Evolutionary conservation across 2,888 invertebrate species (phyloP), one percentile per base, ranked within the genome.

Genomic region (Plemyria rubiginata): DNA sequence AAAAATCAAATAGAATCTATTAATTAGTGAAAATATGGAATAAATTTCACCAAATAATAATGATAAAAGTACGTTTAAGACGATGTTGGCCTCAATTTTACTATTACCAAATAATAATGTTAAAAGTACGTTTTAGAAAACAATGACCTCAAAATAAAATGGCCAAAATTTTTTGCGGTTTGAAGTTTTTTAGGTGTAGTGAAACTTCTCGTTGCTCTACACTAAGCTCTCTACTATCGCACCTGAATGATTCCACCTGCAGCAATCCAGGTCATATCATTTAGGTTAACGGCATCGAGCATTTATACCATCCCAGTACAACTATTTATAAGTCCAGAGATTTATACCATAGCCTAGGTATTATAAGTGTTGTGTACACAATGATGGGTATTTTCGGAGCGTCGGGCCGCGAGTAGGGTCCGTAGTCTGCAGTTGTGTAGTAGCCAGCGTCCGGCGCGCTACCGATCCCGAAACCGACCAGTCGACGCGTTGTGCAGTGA

Each of bases 291-390:
- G 72, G 76, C 75, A 73, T 63, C 56, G 66, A 74, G 71, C 74
- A 75, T 74, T 76, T 73, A 76, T 74, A 72, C 73, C 77, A 71
- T 73, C 71, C 66, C 67, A 72, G 74, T 72, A 66, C 70, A 71
- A 71, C 80, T 82, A 90, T 88, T 87, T 85, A 89, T 90, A 90
- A 80, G 78, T 70, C 70, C 75, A 67, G 78, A 84, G 85, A 86
- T 88, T 89, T 86, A 86, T 85, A 84, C 84, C 72, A 87, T 87
- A 88, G 80, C 81, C 84, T 86, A 82, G 80, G 79, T 82, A 81
- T 82, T 85, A 88, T 90, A 89, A 88, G 86, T 88, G 86, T 87
- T 86, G 85, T 88, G 88, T 86, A 90, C 89, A 92, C 90, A 91
- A 90, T 89, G 84, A 76, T 78, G 84, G 75, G 79, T 92, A 92